Conservation (phyloP, 2,113 vertebrate genomes). For the Xenopus tropicalis region UCB_Xtro_10.0 CM004450.2:64429001-64429500, state of each 20-base stretch:
- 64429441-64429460: no score
- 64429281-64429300: background rate
- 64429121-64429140: conserved; percentile 34
- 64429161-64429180: conserved; percentile 8
- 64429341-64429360: no score
- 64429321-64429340: no score
- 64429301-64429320: no score
- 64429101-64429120: conserved; percentile 34
- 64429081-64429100: background rate
- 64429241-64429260: conserved; percentile 4
- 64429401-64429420: no score
- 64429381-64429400: no score
- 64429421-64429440: no score
- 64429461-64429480: no score
- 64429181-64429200: background rate
- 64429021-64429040: background rate
- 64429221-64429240: conserved; percentile 15
- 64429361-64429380: no score
- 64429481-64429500: no score
- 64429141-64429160: conserved; percentile 27
- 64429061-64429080: background rate
- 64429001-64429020: background rate
- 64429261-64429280: background rate
- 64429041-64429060: background rate
- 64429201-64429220: conserved; percentile 32